Base-by-base conservation (phyloP, 1,140 invertebrate species). In the Eubasilissa regina region DNA sequence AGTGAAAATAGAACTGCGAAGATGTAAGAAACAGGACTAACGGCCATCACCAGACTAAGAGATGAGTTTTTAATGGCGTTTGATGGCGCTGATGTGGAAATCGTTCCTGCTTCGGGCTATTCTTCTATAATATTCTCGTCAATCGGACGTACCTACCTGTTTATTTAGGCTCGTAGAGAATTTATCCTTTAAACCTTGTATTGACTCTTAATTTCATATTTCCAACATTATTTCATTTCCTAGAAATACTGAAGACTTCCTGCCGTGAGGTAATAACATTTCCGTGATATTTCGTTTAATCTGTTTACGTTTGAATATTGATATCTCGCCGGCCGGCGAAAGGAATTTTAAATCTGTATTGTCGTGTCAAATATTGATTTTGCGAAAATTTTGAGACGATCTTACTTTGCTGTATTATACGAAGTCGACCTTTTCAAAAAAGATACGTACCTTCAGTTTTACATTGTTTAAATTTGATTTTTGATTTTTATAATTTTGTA, bases 21-120 rank as follows among this genome's bases (percentile, higher is more conserved):
- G 70, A 78, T 68, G 80, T 56, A 64, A 62, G 70, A 21, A 74
- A 64, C 66, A 75, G 56, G 53, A 72, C 80, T 82, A 79, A 82
- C 77, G 77, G 80, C 74, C 80, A 68, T 35, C 60, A 66, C 44
- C 74, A 74, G 80, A 79, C 80, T 82, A 79, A 82, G 80, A 79
- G 79, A 82, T 79, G 80, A 79, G 80, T 77, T 82, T 82, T 82
- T 82, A 82, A 82, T 82, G 80, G 80, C 80, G 77, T 81, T 79
- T 81, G 80, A 81, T 80, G 79, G 76, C 53, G 70, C 76, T 80
- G 79, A 80, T 80, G 79, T 53, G 79, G 74, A 73, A 77, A 80
- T 81, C 80, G 80, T 60, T 79, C 58, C 35, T 53, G 64, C 73
- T 76, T 60, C 75, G 77, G 77, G 80, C 77, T 78, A 78, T 79